Base-by-base conservation (phyloP, 2,888 invertebrate species). In the Hypomecis atomaria region DNA sequence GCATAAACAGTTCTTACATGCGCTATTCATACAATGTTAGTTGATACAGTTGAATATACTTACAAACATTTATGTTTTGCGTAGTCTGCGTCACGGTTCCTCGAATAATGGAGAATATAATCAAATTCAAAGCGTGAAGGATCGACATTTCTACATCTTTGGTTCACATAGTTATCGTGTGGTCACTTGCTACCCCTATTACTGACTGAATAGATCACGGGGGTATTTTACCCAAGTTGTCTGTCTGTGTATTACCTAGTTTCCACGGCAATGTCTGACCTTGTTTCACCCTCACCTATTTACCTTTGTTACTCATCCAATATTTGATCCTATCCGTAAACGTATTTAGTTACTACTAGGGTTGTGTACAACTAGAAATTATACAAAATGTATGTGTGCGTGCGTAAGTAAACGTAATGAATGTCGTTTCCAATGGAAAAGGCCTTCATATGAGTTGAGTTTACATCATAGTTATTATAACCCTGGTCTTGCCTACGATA, bases 1-100 rank as follows among this genome's bases (percentile, higher is more conserved):
- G 69, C 71, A 65, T 67, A 66, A 70, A 67, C 67, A 54, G 59
- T 67, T 65, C 45, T 59, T 47, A 55, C 43, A 48, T 60, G 11
- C 42, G 37, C 53, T 23, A 50, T 11, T 59, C 42, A 34, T 44
- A 53, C 42, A 55, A 13, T 13, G 7, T 62, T 57, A 50, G 36
- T 8, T 13, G 33, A 40, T 56, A 33, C n/a, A 38, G 38, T 10
- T 40, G 9, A 8, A 37, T 5, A 57, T 82, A 95, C 96, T 95
- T 94, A 96, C 96, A 93, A 77, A 96, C 94, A 81, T 95, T 95
- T 66, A 96, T 95, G 82, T 95, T 96, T 84, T 96, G 96, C 62
- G 95, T 95, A 0, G 95, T 95, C 87, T 96, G 96, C 37, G 88
- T 84, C 62, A 80, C 65, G 42, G 77, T 71, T 60, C 71, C 65